Evolutionary conservation across 2,113 vertebrate species (phyloP).

Genomic region (Gambusia affinis): DNA sequence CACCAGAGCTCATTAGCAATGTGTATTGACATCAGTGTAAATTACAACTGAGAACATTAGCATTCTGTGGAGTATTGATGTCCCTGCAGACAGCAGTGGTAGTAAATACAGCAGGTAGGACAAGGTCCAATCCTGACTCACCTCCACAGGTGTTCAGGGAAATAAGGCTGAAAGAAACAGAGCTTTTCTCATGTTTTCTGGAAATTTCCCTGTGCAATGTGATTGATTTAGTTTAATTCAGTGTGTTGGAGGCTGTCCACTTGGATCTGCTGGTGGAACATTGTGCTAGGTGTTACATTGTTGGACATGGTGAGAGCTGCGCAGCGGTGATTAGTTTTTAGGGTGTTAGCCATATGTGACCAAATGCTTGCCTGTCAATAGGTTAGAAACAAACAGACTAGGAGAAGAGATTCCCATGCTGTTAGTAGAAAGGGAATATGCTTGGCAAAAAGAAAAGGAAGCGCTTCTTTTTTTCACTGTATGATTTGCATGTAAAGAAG

Average conservation of each 20-base stretch:
- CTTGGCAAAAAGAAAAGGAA: neutral
- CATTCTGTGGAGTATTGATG: constrained; percentile 43
- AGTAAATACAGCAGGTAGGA: constrained; percentile 53
- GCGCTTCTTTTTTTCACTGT: too few species aligned
- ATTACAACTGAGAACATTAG: constrained; percentile 42
- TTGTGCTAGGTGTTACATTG: neutral
- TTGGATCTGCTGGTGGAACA: constrained; percentile 4
- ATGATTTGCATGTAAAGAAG: neutral
- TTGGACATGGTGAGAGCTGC: neutral
- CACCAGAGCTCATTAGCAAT: constrained; percentile 53
- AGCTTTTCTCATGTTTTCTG: neutral
- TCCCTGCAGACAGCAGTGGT: constrained; percentile 44
- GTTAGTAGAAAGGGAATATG: neutral
- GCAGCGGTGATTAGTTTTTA: constrained; percentile 1
- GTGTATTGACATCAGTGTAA: constrained; percentile 42
- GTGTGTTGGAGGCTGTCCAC: neutral
- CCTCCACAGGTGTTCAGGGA: constrained; percentile 12
- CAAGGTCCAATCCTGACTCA: constrained; percentile 11
- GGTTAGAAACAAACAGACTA: neutral
- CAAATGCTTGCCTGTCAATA: neutral
- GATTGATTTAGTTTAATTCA: constrained; percentile 1
- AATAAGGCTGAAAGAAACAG: neutral
- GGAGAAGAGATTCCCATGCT: neutral
- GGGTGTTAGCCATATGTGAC: neutral
- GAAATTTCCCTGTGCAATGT: neutral